Conservation (phyloP, 2,888 invertebrate genomes). For the Podabrus alpinus region DNA sequence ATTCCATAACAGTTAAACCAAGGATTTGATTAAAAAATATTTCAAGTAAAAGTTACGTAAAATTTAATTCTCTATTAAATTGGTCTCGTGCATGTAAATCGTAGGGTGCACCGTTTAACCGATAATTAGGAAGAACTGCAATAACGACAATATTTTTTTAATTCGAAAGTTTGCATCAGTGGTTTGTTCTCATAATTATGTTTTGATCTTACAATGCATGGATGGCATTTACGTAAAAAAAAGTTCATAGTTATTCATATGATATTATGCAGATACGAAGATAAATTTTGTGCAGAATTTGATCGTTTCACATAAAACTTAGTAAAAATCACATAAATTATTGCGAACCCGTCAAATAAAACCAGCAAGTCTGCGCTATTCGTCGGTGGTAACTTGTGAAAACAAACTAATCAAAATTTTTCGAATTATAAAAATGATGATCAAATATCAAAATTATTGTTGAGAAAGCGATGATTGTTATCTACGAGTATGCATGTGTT, state of each 20-base stretch:
- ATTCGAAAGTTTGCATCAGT: too few species aligned
- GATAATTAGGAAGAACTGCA: background rate
- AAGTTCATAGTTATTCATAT: background rate
- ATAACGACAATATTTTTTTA: too few species aligned
- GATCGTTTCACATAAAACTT: background rate
- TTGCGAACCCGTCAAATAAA: background rate
- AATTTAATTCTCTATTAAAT: background rate
- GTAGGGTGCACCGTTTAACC: background rate
- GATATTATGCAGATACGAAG: background rate
- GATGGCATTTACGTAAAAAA: too few species aligned
- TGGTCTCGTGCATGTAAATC: background rate
- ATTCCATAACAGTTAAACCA: too few species aligned
- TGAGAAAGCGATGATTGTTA: too few species aligned
- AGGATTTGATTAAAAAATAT: too few species aligned
- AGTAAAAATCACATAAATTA: background rate
- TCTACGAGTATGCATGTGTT: too few species aligned
- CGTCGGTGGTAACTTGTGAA: background rate
- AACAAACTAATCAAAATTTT: background rate
- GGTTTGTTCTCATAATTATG: too few species aligned
- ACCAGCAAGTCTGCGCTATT: background rate
- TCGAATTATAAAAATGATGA: background rate
- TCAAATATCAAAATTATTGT: too few species aligned
- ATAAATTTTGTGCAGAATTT: background rate
- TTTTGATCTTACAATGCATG: too few species aligned
- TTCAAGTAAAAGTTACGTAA: background rate